Evolutionary conservation across 2,113 vertebrate species (phyloP), one percentile per base, ranked within the genome.

Genomic region (Pelvicachromis taeniatus): DNA sequence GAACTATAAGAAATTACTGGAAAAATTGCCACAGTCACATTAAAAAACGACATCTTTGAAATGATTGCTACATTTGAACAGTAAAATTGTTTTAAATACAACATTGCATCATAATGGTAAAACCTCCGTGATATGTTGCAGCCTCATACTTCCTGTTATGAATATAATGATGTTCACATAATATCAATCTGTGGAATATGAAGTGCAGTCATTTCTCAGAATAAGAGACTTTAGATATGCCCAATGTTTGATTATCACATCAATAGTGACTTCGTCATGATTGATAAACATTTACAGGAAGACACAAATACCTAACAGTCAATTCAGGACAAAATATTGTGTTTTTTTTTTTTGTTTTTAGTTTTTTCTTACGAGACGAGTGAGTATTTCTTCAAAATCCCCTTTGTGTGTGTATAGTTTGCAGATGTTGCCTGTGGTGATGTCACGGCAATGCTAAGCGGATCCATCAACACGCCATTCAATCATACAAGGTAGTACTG

Each of bases 381-480:
- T 4, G 23, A 42, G 35, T 33, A 19, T 40, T 50, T 23, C 45
- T 78, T 21, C 14, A 42, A 82, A 35, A 9, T 53, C 7, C 10
- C 26, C n/a, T 23, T 33, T 12, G 4, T 82, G 84, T 90, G 80
- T 91, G 83, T 82, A 58, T 58, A 98, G 98, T 98, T 97, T 96
- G 97, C 97, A 93, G 94, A 94, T 40, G 45, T 42, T 54, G 96
- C 97, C 2, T 97, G 97, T 90, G 97, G 97, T 38, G 53, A 94
- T 54, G 97, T 96, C 68, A 94, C 96, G 0, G 97, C 91, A 68
- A 96, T 99, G 96, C 96, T 99, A 38, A 97, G 97, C 1, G 97
- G 97, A 38, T 96, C 97, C 1, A 0, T 92, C 65, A 5, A 58
- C 4, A 89, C 88, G 4, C 94, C 97, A 16, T 97, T 97, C 92